These are phyloP conservation scores for Ranitomeya imitator DNA, from an alignment of 2,113 vertebrate species.

Conservation along the genomic window DNA sequence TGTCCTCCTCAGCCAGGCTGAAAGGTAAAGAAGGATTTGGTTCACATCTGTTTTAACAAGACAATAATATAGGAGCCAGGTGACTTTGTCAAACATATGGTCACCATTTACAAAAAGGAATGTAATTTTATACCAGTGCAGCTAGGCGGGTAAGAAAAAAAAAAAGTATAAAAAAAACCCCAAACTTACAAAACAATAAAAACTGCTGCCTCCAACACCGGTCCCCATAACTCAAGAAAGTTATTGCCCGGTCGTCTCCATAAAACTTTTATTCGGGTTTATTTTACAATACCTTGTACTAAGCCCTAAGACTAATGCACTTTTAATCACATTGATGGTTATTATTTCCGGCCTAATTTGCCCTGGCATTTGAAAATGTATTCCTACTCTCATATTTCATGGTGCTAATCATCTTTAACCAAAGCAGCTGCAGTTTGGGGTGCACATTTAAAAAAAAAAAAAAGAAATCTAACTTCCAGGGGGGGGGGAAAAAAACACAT, in stretches of 20 bases:
- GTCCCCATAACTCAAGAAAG: constrained; percentile 13
- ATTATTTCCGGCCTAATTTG: constrained; percentile 29
- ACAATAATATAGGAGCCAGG: constrained; percentile 46
- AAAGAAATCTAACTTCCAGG: constrained; percentile 2
- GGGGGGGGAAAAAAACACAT: not conserved
- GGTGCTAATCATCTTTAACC: constrained; percentile 38
- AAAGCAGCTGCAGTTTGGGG: constrained; percentile 29
- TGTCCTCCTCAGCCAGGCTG: constrained; percentile 58
- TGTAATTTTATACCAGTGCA: constrained; percentile 39
- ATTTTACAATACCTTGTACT: not conserved
- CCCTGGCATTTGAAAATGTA: not conserved
- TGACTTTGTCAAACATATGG: constrained; percentile 59
- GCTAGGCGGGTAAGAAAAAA: not conserved
- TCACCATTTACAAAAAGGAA: constrained; percentile 46
- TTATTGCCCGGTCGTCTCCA: constrained; percentile 39
- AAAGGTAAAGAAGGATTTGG: constrained; percentile 57
- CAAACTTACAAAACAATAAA: constrained; percentile 31
- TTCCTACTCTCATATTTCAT: constrained; percentile 20
- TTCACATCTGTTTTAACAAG: constrained; percentile 50
- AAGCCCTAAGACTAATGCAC: constrained; percentile 20
- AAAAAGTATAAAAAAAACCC: not conserved
- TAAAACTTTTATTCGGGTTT: constrained; percentile 58
- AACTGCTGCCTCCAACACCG: constrained; percentile 42
- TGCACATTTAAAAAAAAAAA: not conserved
- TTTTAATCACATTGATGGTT: constrained; percentile 41